Base-by-base conservation (phyloP, 1,140 invertebrate genomes). In the Monomorium pharaonis region DNA sequence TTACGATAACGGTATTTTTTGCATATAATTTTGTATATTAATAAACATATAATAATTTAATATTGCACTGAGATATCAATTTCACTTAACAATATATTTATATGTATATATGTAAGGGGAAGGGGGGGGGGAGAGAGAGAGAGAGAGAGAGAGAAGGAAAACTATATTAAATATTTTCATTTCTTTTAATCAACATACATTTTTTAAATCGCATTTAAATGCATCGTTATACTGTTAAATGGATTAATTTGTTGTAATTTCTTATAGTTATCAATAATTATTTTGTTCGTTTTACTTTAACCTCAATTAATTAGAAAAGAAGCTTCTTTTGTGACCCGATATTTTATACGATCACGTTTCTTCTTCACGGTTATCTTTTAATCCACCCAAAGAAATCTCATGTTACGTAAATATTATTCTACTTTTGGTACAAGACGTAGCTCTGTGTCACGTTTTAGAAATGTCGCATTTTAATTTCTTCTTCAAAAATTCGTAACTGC, bases 401-500 rank as follows among this genome's bases (percentile, higher is more conserved):
- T 30, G 33, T 75, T 75, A 75, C n/a, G 72, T 76, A 76, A 76
- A 76, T 60, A 60, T 76, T 60, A 58, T 60, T 76, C 54, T 9
- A 21, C 16, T 7, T 60, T 54, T 58, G 30, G n/a, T 54, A 76
- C 21, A 37, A 76, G 51, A 60, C 16, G 37, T 3, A 42, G n/a
- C 51, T 42, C 3, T 56, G 72, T 75, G 72, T 75, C 33, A 56
- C n/a, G 70, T 24, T 75, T 21, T 24, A n/a, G 33, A 56, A 75
- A 75, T 44, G 37, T 37, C 16, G 27, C 14, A 3, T 75, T 12
- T 76, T 42, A 60, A 58, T 56, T 76, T 60, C 16, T 76, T 76
- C 30, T 56, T 18, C 9, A 24, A 54, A 30, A 33, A 14, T 42
- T 58, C 37, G 21, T 16, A 21, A 42, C 6, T 58, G 16, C 21